Evolutionary conservation across 2,888 invertebrate genomes (phyloP), one percentile per base, ranked within the genome.

Genomic region (Trachelus tabidus): DNA sequence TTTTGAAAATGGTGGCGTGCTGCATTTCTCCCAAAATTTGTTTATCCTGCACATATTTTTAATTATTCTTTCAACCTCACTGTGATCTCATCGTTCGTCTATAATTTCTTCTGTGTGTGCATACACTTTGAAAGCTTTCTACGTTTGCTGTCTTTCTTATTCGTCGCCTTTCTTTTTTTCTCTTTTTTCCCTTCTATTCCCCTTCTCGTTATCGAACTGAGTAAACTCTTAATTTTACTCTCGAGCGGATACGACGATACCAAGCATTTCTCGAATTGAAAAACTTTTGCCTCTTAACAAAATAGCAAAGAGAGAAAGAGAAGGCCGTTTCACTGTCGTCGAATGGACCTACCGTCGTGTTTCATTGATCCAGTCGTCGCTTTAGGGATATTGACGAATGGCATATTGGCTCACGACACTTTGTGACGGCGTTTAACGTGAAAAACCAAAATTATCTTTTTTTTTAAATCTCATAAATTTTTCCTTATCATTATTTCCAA

Each of bases 201-300:
- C 15, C 30, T 9, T 23, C 30, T 71, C 71, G 31, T 71, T 71
- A 71, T 71, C 11, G 31, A 71, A 56, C 6, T 3, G 30, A 71
- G 71, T 71, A 31, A 71, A 31, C 71, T 76, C 69, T 73, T 40
- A 30, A 76, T 76, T 76, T 69, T 76, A 69, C 69, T 12, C 34
- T 73, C 3, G 34, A 23, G 23, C 15, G 68, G 12, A 69, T 69
- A 56, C 74, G 74, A 68, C n/a, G 30, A 33, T 73, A 73, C 73
- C 12, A 30, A 12, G 71, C 71, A 30, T 68, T 56, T 56, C 40
- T 56, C 15, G 73, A 56, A 76, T 73, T 76, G 78, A 76, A 75
- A 76, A 78, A 78, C 73, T 37, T 40, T 33, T 73, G 68, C 71
- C 73, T 75, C 75, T 71, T 75, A 75, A 77, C 75, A 75, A 75